A percentile compares a stretch with the other conserved stretches of the same genome.
These are phyloP conservation scores for Trididemnum miniatum DNA, from an alignment of 23 tunicate species.

Conservation along the genomic window DNA sequence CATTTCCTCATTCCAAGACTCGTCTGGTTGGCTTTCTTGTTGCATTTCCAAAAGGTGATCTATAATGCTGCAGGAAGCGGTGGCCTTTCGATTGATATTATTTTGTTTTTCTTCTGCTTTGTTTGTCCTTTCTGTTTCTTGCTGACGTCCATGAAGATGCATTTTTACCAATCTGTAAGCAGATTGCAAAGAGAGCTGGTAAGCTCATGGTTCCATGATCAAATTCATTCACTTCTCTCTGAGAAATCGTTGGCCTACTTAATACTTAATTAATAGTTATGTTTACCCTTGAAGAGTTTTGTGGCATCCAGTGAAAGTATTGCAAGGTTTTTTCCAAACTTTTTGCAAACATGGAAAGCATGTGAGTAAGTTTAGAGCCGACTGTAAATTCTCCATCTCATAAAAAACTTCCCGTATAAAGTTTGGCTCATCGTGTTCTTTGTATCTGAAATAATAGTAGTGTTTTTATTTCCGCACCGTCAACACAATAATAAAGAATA, in stretches of 20 bases:
- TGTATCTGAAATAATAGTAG: conserved; percentile 20
- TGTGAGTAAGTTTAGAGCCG: not conserved
- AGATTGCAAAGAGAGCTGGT: no score
- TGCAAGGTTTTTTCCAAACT: conserved; percentile 10
- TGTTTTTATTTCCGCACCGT: not conserved
- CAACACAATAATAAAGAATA: no score
- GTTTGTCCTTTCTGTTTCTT: not conserved
- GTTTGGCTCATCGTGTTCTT: conserved; percentile 36
- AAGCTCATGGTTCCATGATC: no score
- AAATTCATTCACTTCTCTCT: no score
- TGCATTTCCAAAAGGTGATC: not conserved
- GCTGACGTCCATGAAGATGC: not conserved
- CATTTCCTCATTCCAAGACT: not conserved
- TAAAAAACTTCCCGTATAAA: conserved; percentile 32
- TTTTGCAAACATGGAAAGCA: conserved; percentile 9
- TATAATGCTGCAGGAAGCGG: not conserved
- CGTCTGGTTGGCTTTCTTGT: not conserved
- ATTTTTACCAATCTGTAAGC: not conserved
- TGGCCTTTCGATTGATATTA: not conserved
- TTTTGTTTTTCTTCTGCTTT: not conserved
- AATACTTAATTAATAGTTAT: no score
- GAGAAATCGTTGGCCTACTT: no score
- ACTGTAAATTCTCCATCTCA: not conserved
- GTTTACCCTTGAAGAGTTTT: not conserved
- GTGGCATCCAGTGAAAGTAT: not conserved